Evolutionary conservation across 1,140 invertebrate genomes (phyloP), one percentile per base, ranked within the genome.

Genomic region (Lutraria rhynchaena): DNA sequence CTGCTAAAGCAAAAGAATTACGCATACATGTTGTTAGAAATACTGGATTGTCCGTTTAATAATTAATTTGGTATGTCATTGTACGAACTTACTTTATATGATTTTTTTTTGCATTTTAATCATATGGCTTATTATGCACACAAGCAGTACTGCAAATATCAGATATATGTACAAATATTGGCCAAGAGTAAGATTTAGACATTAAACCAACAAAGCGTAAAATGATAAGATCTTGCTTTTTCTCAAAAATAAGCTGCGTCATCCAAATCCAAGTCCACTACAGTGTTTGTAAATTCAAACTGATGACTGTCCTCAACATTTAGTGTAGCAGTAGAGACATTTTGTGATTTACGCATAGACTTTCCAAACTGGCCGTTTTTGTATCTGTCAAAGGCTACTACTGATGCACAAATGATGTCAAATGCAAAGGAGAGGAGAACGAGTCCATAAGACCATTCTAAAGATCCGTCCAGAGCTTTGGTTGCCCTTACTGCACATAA

Each of bases 391-490:
- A 78, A 78, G 3, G 44, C n/a, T 1, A 78, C 35, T 19, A 78
- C 33, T 13, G 41, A 44, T 29, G 35, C 22, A 46, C 75, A 78
- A 58, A 78, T 31, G 9, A 78, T 53, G 41, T 65, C 11, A 41
- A 78, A 78, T 3, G 41, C 60, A 0, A 78, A 51, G 2, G 75
- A 15, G 7, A 78, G 61, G 19, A 78, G 61, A 57, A 37, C 51
- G 33, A 78, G 53, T 35, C 75, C 75, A 65, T 67, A 78, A 53
- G 75, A 67, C 75, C 75, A 78, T 44, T 78, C 75, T 15, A 78
- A 63, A 9, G 17, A 29, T 29, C 51, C 51, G 9, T 41, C 37
- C 24, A 29, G 63, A 7, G 24, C 61, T 19, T 37, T 33, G 46
- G 44, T 22, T 27, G 60, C 63, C 33, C 33, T 27, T 11, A 69